Conservation (phyloP, 2,888 invertebrate species). For the Leptothorax acervorum region DNA sequence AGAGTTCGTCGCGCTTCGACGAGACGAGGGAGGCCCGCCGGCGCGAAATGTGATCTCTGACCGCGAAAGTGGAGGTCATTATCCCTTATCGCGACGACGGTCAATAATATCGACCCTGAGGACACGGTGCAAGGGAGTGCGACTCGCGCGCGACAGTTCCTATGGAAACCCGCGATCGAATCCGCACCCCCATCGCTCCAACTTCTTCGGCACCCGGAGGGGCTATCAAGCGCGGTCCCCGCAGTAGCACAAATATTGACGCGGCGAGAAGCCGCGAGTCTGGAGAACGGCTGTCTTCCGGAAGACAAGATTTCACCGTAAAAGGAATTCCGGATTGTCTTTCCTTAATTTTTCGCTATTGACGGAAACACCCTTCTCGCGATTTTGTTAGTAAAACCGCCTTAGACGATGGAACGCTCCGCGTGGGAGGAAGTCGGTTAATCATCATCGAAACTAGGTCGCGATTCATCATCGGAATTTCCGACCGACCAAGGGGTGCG, state of each 20-base stretch:
- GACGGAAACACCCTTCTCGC: not conserved
- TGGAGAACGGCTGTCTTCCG: constrained; percentile 21
- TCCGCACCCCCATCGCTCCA: constrained; percentile 60
- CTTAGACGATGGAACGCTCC: not conserved
- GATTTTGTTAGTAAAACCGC: not conserved
- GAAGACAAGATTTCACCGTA: not conserved
- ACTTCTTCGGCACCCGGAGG: constrained; percentile 57
- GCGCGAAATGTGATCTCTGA: constrained; percentile 67
- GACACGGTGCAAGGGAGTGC: constrained; percentile 53
- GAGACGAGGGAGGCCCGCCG: not conserved
- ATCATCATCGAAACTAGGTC: constrained; percentile 1
- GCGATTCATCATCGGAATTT: not conserved
- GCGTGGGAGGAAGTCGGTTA: not conserved
- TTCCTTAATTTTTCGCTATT: not conserved
- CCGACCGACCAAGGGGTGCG: not conserved
- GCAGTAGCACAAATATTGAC: constrained; percentile 76
- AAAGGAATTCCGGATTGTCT: not conserved
- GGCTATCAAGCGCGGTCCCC: constrained; percentile 48
- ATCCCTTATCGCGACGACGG: constrained; percentile 76
- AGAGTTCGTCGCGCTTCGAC: not conserved
- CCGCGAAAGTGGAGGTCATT: constrained; percentile 82
- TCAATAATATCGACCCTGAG: constrained; percentile 82
- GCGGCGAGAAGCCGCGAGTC: constrained; percentile 55
- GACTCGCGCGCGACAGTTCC: constrained; percentile 78
- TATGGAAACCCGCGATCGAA: constrained; percentile 83